phyloP scores from a whole-genome alignment of 2,797 vertebrate species.

The Ptychadena robeensis region DNA sequence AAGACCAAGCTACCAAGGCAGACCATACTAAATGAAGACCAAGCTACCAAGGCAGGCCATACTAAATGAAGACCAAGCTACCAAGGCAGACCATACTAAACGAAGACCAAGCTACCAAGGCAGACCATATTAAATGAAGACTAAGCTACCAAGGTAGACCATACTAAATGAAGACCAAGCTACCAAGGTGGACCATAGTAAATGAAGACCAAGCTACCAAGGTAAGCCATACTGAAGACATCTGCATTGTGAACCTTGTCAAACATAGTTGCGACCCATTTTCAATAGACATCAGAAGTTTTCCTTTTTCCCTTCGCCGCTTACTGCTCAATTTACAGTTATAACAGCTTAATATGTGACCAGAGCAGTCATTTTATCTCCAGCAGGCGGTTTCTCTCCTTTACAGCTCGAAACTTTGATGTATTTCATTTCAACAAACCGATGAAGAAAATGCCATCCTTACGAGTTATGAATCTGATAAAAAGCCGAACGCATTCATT shows the following conservation, averaged over 20 bases:
- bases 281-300: neutral
- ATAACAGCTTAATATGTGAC: slow-evolving; percentile 19
- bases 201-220: too few relatives aligned
- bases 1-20: too few relatives aligned
- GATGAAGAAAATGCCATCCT: slow-evolving; percentile 26
- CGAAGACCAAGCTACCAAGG: too few relatives aligned
- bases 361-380: slow-evolving; percentile 24
- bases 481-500: slow-evolving; percentile 32
- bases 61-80: too few relatives aligned
- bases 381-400: slow-evolving; percentile 6
- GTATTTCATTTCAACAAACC: slow-evolving; percentile 36
- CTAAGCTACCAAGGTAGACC: too few relatives aligned
- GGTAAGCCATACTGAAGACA: too few relatives aligned
- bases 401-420: slow-evolving; percentile 21
- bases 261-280: neutral
- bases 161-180: too few relatives aligned
- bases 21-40: too few relatives aligned
- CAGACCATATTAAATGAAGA: too few relatives aligned
- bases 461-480: slow-evolving; percentile 38
- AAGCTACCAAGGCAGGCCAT: too few relatives aligned
- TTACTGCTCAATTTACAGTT: slow-evolving; percentile 11
- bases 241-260: neutral
- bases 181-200: too few relatives aligned
- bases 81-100: too few relatives aligned
- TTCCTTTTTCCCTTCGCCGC: neutral